phyloP scores from a whole-genome alignment of 2,888 invertebrate species.

The Frankliniella intonsa region DNA sequence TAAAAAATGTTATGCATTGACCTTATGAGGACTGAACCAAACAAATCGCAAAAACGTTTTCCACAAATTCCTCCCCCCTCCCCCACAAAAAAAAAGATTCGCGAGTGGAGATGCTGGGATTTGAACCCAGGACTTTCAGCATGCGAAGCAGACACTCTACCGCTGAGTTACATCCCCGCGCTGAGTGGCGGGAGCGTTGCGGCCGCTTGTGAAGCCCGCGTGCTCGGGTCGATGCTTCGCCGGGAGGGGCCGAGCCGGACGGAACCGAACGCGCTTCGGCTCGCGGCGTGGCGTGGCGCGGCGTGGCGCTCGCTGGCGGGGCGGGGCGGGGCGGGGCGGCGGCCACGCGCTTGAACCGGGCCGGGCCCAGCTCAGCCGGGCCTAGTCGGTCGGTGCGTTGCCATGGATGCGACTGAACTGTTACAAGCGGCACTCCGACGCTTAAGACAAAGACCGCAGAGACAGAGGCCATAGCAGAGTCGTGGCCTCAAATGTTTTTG shows the following conservation, averaged over 20 bases:
- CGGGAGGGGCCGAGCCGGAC: neutral
- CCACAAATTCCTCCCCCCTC: too few relatives aligned
- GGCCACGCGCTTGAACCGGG: too few relatives aligned
- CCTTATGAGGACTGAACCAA: too few relatives aligned
- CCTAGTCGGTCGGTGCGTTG: too few relatives aligned
- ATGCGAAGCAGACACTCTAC: slow-evolving; percentile 26
- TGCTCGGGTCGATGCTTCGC: neutral
- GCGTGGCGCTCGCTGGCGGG: neutral
- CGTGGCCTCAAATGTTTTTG: too few relatives aligned
- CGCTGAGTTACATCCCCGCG: slow-evolving; percentile 23
- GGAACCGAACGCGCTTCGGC: neutral
- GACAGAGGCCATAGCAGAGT: too few relatives aligned
- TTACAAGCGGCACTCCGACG: too few relatives aligned
- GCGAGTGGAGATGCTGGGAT: slow-evolving; percentile 24
- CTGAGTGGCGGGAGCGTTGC: neutral
- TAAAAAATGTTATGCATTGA: too few relatives aligned
- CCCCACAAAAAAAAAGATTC: neutral
- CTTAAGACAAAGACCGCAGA: too few relatives aligned
- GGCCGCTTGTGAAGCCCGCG: neutral
- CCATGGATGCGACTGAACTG: too few relatives aligned
- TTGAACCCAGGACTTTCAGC: slow-evolving; percentile 26
- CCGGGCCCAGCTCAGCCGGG: too few relatives aligned
- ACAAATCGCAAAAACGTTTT: too few relatives aligned
- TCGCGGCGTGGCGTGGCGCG: neutral
- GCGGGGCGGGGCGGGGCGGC: neutral